phyloP scores from a whole-genome alignment of 2,888 invertebrate genomes.

The Drosophila trichaetosa region DNA sequence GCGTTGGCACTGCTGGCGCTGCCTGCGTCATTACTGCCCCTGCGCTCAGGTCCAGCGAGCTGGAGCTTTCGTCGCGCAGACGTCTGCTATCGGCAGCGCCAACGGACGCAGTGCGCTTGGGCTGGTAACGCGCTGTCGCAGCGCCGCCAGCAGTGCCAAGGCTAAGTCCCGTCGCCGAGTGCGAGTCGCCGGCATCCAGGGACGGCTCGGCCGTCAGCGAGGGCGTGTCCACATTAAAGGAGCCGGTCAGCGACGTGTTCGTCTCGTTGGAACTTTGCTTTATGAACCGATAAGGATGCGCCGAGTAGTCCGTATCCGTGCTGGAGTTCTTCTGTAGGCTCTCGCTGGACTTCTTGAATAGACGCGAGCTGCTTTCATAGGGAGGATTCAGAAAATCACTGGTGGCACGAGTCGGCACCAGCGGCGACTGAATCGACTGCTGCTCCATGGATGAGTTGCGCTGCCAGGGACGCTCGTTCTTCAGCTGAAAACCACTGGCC shows the following conservation, averaged over 20 bases:
- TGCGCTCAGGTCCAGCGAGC: conserved; percentile 71
- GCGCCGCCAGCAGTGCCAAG: conserved; percentile 62
- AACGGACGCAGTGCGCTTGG: conserved; percentile 82
- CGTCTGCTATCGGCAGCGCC: conserved; percentile 79
- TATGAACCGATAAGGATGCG: conserved; percentile 85
- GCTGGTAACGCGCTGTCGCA: conserved; percentile 77
- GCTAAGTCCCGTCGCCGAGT: conserved; percentile 69
- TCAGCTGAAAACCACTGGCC: conserved; percentile 73
- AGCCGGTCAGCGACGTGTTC: conserved; percentile 85
- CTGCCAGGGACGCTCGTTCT: conserved; percentile 82
- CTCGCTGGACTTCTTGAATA: conserved; percentile 84
- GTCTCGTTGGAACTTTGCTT: conserved; percentile 85
- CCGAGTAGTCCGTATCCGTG: conserved; percentile 85
- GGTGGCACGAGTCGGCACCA: conserved; percentile 79
- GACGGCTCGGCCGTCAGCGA: conserved; percentile 84
- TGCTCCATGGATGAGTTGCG: conserved; percentile 83
- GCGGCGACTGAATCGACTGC: conserved; percentile 79
- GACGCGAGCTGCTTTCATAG: conserved; percentile 77
- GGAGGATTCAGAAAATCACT: conserved; percentile 84
- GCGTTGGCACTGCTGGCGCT: conserved; percentile 76
- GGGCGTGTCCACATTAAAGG: conserved; percentile 85
- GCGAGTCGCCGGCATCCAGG: conserved; percentile 82
- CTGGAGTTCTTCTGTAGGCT: conserved; percentile 85
- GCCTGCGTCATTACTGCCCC: conserved; percentile 71
- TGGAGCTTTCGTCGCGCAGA: conserved; percentile 67